Percentiles rank a stretch among this genome's conserved stretches.
Evolutionary conservation across 1,140 invertebrate species (phyloP).

Genomic region (Musca vetustissima): DNA sequence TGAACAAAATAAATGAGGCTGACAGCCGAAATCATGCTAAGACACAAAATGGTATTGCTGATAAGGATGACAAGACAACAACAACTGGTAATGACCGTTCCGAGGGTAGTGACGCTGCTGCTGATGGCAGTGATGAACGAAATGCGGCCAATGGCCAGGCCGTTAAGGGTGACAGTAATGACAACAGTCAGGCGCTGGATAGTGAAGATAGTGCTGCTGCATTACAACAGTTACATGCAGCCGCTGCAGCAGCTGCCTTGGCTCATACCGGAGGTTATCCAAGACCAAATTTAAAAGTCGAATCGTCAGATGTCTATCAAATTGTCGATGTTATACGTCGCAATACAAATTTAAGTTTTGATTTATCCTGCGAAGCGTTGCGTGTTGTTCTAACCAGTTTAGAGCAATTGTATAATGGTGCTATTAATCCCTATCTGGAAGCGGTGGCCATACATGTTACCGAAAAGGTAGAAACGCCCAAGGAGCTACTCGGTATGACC

Average conservation of each 20-base stretch:
- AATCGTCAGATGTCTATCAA: constrained; percentile 64
- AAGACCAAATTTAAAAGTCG: constrained; percentile 43
- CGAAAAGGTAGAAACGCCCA: constrained; percentile 51
- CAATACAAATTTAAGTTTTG: constrained; percentile 83
- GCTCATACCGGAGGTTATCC: not conserved
- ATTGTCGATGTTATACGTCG: constrained; percentile 75
- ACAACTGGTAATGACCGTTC: not conserved
- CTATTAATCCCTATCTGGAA: constrained; percentile 61
- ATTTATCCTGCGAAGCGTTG: constrained; percentile 82
- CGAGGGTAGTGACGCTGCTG: constrained; percentile 13
- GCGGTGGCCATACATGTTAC: constrained; percentile 52
- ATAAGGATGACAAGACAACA: not conserved
- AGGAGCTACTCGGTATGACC: constrained; percentile 58
- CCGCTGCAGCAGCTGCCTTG: constrained; percentile 14
- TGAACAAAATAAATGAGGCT: not conserved
- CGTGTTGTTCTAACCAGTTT: constrained; percentile 74
- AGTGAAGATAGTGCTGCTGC: constrained; percentile 48
- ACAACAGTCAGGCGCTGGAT: constrained; percentile 50
- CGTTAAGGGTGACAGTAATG: constrained; percentile 38
- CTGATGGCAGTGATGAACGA: constrained; percentile 30
- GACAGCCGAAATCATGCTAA: not conserved
- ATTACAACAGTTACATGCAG: constrained; percentile 23
- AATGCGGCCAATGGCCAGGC: constrained; percentile 25
- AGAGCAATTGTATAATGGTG: constrained; percentile 63
- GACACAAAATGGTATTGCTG: not conserved